These are phyloP conservation scores for Apantesis nais DNA, from an alignment of 2,888 invertebrate species.

Conservation along the genomic window DNA sequence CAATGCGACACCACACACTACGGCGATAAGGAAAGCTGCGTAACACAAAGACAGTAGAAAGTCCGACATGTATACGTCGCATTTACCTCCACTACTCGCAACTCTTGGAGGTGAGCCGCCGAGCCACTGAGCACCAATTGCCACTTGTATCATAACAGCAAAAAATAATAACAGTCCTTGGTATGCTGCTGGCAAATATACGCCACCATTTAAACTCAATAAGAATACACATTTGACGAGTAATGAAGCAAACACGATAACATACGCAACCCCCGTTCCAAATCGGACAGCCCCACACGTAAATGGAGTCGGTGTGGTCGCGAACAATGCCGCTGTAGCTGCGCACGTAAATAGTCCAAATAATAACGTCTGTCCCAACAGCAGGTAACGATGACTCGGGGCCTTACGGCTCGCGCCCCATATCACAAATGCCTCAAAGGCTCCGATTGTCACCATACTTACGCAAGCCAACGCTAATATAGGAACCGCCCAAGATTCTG, in stretches of 20 bases:
- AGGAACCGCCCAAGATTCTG: constrained; percentile 96
- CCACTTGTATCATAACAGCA: constrained; percentile 95
- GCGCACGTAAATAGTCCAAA: constrained; percentile 93
- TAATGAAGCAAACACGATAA: constrained; percentile 95
- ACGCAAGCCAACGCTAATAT: constrained; percentile 93
- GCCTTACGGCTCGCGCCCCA: constrained; percentile 92
- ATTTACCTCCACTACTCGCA: constrained; percentile 70
- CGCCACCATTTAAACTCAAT: constrained; percentile 95
- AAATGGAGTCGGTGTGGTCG: constrained; percentile 91
- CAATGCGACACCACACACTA: constrained; percentile 93
- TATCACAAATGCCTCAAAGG: constrained; percentile 95
- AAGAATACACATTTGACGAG: constrained; percentile 97
- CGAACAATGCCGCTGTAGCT: constrained; percentile 91
- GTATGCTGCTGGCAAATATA: constrained; percentile 96
- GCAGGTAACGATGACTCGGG: constrained; percentile 93
- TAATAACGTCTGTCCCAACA: constrained; percentile 94
- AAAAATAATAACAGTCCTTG: constrained; percentile 95
- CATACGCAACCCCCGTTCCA: constrained; percentile 92
- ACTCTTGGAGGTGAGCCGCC: constrained; percentile 90
- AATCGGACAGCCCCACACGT: constrained; percentile 94
- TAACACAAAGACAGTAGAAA: constrained; percentile 92
- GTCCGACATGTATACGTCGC: constrained; percentile 89
- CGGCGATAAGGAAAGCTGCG: constrained; percentile 93
- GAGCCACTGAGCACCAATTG: constrained; percentile 94
- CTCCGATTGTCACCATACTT: constrained; percentile 93